Evolutionary conservation across 2,797 vertebrate species (phyloP).

Genomic region (Dermochelys coriacea): DNA sequence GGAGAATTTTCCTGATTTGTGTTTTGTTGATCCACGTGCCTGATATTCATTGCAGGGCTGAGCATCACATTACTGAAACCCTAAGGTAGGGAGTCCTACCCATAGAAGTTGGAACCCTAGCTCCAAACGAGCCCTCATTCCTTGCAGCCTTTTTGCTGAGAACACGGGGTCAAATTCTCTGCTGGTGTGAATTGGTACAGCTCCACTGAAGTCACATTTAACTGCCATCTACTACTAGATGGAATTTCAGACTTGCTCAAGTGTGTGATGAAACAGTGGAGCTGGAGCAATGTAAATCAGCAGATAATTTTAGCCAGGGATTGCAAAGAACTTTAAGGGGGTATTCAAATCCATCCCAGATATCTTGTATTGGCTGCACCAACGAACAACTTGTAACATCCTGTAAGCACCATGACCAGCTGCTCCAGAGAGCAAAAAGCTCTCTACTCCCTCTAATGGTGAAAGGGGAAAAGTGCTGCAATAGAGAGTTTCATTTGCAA

Average conservation of each 20-base stretch:
- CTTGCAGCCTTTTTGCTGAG: not conserved
- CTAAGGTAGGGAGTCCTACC: not conserved
- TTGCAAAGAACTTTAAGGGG: not conserved
- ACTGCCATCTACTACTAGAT: not conserved
- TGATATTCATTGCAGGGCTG: not conserved
- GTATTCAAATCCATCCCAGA: not conserved
- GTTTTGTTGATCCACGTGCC: not conserved
- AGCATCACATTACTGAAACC: not conserved
- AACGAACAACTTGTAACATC: not conserved
- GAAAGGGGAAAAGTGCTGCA: not conserved
- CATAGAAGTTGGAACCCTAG: not conserved
- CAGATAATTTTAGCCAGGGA: not conserved
- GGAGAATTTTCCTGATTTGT: not conserved
- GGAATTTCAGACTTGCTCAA: conserved; percentile 15
- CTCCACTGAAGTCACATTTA: not conserved
- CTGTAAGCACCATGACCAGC: not conserved
- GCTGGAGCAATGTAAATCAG: not conserved
- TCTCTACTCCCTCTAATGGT: not conserved
- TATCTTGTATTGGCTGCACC: not conserved
- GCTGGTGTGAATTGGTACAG: not conserved
- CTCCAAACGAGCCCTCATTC: not conserved
- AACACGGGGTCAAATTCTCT: not conserved
- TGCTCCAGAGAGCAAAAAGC: not conserved
- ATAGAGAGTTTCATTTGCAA: not conserved
- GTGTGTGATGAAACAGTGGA: not conserved